phyloP scores from a whole-genome alignment of 2,888 invertebrate species.

The Drosophila heteroneura region DNA sequence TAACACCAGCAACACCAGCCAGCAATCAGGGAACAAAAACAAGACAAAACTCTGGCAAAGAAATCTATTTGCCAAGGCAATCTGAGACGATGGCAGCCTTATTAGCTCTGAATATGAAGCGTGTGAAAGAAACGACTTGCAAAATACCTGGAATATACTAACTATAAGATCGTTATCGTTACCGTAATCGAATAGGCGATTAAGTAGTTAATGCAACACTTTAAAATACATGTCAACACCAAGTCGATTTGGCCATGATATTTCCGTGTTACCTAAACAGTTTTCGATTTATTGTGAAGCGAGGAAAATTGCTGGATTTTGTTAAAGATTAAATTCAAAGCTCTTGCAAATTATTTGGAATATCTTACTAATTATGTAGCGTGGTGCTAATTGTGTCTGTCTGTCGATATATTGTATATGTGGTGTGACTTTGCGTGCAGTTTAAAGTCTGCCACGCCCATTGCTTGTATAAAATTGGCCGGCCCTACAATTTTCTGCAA shows the following conservation, averaged over 20 bases:
- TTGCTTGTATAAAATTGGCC: constrained; percentile 38
- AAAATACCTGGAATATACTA: constrained; percentile 2
- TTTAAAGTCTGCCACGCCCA: constrained; percentile 56
- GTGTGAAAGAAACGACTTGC: constrained; percentile 39
- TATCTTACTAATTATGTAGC: constrained; percentile 15
- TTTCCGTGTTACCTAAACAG: not conserved
- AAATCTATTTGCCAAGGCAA: constrained; percentile 54
- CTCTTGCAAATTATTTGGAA: not conserved
- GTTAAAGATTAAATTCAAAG: not conserved
- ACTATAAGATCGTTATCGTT: constrained; percentile 6
- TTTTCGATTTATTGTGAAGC: not conserved
- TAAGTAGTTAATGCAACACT: not conserved
- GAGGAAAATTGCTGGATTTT: not conserved
- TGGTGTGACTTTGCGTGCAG: constrained; percentile 42
- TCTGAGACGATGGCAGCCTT: constrained; percentile 6
- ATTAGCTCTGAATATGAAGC: constrained; percentile 24
- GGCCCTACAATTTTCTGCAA: constrained; percentile 66
- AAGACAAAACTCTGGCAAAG: constrained; percentile 31
- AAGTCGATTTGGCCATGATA: not conserved
- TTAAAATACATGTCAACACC: not conserved
- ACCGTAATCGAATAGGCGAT: constrained; percentile 8
- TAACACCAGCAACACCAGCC: constrained; percentile 15
- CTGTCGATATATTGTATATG: constrained; percentile 13
- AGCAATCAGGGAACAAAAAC: constrained; percentile 24
- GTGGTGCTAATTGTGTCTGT: constrained; percentile 38